Percentiles rank a stretch among this genome's conserved stretches.
phyloP scores from a whole-genome alignment of 2,888 invertebrate species.

The Anorthoa munda region DNA sequence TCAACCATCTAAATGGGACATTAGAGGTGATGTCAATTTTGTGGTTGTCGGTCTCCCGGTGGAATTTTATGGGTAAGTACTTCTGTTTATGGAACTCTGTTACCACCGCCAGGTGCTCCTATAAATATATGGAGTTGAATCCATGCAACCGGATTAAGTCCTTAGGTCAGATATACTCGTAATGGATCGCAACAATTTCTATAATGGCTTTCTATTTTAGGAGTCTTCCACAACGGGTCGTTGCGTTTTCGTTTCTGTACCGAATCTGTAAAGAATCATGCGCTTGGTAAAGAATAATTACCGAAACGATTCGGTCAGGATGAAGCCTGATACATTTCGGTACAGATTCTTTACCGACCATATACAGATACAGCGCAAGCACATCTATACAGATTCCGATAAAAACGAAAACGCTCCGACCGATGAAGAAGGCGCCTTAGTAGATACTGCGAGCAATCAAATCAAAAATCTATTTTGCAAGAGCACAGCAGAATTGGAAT shows the following conservation, averaged over 20 bases:
- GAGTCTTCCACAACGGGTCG: no score
- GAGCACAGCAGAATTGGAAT: background rate
- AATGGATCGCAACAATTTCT: background rate
- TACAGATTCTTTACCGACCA: no score
- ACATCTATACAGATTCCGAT: no score
- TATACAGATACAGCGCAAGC: no score
- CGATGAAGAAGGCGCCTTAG: no score
- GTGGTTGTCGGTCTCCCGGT: slow-evolving; percentile 33
- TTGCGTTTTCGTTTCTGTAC: no score
- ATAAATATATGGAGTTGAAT: background rate
- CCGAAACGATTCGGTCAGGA: no score
- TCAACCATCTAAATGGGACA: slow-evolving; percentile 48
- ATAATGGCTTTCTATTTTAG: background rate
- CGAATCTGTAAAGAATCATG: no score
- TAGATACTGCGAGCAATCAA: no score
- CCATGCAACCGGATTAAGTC: background rate
- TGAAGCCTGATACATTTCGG: no score
- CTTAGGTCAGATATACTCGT: background rate
- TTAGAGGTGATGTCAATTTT: slow-evolving; percentile 44
- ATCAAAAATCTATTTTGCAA: background rate
- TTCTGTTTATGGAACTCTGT: background rate
- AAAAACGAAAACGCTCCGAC: no score
- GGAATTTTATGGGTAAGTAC: slow-evolving; percentile 21
- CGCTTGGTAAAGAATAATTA: no score
- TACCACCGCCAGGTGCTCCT: background rate